phyloP scores from a whole-genome alignment of 2,797 vertebrate genomes.

The Rhodeus uyekii region DNA sequence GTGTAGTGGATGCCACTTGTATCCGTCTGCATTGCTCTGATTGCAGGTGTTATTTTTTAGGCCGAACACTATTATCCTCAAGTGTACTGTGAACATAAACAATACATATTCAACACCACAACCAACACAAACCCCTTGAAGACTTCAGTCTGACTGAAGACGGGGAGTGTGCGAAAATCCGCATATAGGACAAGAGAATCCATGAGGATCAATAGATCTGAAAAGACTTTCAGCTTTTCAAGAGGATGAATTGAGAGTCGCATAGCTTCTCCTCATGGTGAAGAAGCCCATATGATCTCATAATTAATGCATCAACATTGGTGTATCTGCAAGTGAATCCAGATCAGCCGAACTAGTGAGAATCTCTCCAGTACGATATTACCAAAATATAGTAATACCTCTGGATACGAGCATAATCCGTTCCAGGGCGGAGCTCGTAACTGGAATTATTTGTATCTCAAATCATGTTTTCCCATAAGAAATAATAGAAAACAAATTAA shows the following conservation, averaged over 20 bases:
- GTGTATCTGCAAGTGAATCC: neutral
- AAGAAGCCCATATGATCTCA: neutral
- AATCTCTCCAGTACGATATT: neutral
- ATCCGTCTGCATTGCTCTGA: conserved; percentile 12
- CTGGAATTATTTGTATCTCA: too few relatives aligned
- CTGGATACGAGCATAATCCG: too few relatives aligned
- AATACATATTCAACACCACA: conserved; percentile 39
- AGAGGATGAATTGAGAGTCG: neutral
- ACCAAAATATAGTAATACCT: too few relatives aligned
- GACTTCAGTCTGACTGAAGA: conserved; percentile 20
- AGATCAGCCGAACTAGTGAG: neutral
- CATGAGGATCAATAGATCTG: neutral
- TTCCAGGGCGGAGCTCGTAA: too few relatives aligned
- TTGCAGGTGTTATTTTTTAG: conserved; percentile 26
- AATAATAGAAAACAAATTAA: too few relatives aligned
- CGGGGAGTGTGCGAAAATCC: neutral
- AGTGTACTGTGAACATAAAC: conserved; percentile 33
- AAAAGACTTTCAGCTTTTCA: conserved; percentile 27
- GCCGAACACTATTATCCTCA: conserved; percentile 37
- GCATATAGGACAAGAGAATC: neutral
- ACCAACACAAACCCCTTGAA: conserved; percentile 31
- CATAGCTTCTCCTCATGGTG: neutral
- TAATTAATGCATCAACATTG: neutral
- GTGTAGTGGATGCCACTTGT: conserved; percentile 21
- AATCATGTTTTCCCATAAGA: too few relatives aligned